Conservation (phyloP, 2,888 invertebrate genomes). For the Drosophila limbata region DNA sequence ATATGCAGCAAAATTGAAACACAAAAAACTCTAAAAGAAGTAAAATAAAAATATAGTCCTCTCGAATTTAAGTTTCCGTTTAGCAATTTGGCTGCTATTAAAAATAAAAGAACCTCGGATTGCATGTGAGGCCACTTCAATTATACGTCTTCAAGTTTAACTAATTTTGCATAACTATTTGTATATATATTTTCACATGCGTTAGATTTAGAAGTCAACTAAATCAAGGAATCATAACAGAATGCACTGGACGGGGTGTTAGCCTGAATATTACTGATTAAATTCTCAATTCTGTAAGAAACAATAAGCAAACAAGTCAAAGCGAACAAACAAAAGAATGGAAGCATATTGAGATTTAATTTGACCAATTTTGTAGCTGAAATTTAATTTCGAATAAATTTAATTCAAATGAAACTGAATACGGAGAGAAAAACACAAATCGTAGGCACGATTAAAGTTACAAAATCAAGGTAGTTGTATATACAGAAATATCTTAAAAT, state of each 20-base stretch:
- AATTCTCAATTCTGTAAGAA: conserved; percentile 7
- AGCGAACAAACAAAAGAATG: not conserved
- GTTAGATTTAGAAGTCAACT: conserved; percentile 38
- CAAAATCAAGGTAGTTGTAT: conserved; percentile 40
- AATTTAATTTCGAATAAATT: conserved; percentile 16
- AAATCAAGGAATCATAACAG: conserved; percentile 34
- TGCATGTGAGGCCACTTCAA: not conserved
- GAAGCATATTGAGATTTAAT: not conserved
- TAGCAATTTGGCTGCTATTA: conserved; percentile 1
- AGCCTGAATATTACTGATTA: conserved; percentile 15
- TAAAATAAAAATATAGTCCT: conserved; percentile 5
- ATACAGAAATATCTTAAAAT: conserved; percentile 48
- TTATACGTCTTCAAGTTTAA: conserved; percentile 34
- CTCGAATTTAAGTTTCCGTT: conserved; percentile 10
- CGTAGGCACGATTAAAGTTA: not conserved
- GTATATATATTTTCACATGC: conserved; percentile 54
- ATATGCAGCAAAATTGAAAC: conserved; percentile 10
- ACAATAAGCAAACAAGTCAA: conserved; percentile 5
- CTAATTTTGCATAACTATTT: conserved; percentile 62
- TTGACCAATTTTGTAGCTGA: not conserved
- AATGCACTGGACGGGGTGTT: conserved; percentile 42
- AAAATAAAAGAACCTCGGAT: conserved; percentile 1
- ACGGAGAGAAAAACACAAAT: not conserved
- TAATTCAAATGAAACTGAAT: not conserved
- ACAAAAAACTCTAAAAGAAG: not conserved